Conservation (phyloP, 2,113 vertebrate species). For the Amazona guildingii region DNA sequence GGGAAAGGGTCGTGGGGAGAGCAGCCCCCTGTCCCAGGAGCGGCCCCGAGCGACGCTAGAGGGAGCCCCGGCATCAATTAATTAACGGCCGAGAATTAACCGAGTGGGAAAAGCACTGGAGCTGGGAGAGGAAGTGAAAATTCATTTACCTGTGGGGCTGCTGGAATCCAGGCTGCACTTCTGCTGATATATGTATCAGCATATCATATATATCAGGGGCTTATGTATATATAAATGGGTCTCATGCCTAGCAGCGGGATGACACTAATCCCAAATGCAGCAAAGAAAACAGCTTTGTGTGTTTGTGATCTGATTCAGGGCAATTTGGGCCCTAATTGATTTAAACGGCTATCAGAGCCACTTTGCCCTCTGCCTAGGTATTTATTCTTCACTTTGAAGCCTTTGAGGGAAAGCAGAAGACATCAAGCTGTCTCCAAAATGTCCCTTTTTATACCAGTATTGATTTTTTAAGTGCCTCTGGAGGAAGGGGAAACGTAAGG, state of each 20-base stretch:
- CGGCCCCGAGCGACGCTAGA: conserved; percentile 14
- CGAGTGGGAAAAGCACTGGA: fast-evolving
- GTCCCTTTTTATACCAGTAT: not conserved
- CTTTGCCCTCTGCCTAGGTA: not conserved
- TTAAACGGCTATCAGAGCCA: fast-evolving
- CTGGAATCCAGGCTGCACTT: not conserved
- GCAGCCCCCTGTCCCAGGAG: not conserved
- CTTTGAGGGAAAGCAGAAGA: not conserved
- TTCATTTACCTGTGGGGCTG: not conserved
- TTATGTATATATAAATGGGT: fast-evolving
- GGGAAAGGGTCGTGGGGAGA: not conserved
- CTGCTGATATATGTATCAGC: not conserved
- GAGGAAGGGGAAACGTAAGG: not conserved
- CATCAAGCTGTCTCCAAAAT: not conserved
- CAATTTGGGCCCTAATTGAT: not conserved
- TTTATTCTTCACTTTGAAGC: not conserved
- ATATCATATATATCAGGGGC: not conserved
- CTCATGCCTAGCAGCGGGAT: fast-evolving
- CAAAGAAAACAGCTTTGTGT: not conserved
- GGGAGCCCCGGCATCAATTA: conserved; percentile 47
- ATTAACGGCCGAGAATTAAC: not conserved
- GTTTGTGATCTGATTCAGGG: not conserved
- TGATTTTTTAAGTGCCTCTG: not conserved
- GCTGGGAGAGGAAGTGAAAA: too few species aligned
- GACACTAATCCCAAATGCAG: fast-evolving